A percentile compares a stretch with the other conserved stretches of the same genome.
These are phyloP conservation scores for Loxodonta africana DNA, from an alignment of 2,113 vertebrate genomes.

Conservation along the genomic window DNA sequence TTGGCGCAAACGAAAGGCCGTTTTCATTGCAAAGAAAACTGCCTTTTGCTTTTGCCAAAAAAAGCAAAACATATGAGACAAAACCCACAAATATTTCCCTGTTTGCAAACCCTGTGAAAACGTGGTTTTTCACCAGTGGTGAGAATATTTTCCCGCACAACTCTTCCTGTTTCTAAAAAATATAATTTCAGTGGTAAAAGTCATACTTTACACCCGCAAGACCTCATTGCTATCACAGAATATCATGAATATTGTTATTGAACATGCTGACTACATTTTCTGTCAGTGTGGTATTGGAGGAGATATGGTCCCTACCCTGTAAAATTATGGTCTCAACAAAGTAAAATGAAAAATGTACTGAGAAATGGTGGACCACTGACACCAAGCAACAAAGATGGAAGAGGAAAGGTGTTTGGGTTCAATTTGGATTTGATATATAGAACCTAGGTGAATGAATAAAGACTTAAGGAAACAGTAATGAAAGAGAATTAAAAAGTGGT, in stretches of 20 bases:
- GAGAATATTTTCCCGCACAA: constrained; percentile 78
- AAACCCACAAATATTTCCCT: constrained; percentile 87
- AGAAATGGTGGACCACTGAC: not conserved
- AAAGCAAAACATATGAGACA: constrained; percentile 87
- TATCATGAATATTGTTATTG: constrained; percentile 19
- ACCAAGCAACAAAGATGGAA: not conserved
- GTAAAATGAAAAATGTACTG: not conserved
- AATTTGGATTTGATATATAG: not conserved
- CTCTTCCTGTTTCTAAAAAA: constrained; percentile 77
- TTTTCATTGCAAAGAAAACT: constrained; percentile 87
- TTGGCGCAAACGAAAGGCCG: constrained; percentile 85
- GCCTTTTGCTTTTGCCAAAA: constrained; percentile 87
- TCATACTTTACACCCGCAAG: constrained; percentile 47
- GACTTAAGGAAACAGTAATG: not conserved
- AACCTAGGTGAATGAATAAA: not conserved
- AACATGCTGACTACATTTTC: constrained; percentile 32
- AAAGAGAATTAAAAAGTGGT: not conserved
- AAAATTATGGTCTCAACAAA: not conserved
- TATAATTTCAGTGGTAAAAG: constrained; percentile 55
- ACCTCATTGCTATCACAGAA: not conserved
- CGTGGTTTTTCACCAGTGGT: constrained; percentile 83
- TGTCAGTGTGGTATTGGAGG: not conserved
- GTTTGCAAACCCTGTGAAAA: constrained; percentile 86
- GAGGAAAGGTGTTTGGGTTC: not conserved
- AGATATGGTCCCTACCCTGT: not conserved